These are phyloP conservation scores for Tubiluchus corallicola DNA, from an alignment of 2,888 invertebrate species.

Conservation along the genomic window DNA sequence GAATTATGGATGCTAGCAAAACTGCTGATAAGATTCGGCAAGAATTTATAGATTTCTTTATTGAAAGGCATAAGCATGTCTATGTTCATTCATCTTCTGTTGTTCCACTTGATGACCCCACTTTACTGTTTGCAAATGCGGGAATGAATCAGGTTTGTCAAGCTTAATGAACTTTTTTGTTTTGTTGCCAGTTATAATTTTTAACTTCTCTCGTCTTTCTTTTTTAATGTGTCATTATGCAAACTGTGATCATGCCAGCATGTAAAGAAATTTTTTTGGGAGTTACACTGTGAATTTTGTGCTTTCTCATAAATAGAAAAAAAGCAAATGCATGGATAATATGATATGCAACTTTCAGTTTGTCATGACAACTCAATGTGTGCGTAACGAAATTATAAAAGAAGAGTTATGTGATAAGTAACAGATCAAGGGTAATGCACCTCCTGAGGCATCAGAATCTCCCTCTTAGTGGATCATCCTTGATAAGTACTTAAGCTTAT, in stretches of 20 bases:
- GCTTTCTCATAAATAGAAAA: neutral
- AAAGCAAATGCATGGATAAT: no score
- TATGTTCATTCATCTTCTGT: slow-evolving; percentile 96
- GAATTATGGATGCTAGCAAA: slow-evolving; percentile 17
- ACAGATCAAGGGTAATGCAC: no score
- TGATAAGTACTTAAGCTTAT: no score
- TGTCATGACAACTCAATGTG: no score
- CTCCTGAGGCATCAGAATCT: no score
- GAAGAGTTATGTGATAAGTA: no score
- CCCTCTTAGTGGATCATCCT: no score
- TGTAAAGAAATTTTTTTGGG: slow-evolving; percentile 8
- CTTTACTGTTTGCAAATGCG: slow-evolving; percentile 89
- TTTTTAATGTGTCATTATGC: neutral
- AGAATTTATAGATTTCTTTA: slow-evolving; percentile 74
- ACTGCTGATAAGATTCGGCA: slow-evolving; percentile 57
- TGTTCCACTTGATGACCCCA: slow-evolving; percentile 93
- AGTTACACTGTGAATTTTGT: neutral
- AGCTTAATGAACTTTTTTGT: neutral
- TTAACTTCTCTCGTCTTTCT: neutral
- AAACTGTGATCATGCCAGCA: neutral
- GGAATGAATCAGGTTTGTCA: slow-evolving; percentile 79
- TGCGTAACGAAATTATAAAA: no score
- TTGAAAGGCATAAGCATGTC: slow-evolving; percentile 54
- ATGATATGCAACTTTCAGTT: no score
- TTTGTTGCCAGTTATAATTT: neutral